These are phyloP conservation scores for Idaea biselata DNA, from an alignment of 2,888 invertebrate genomes.

Conservation along the genomic window DNA sequence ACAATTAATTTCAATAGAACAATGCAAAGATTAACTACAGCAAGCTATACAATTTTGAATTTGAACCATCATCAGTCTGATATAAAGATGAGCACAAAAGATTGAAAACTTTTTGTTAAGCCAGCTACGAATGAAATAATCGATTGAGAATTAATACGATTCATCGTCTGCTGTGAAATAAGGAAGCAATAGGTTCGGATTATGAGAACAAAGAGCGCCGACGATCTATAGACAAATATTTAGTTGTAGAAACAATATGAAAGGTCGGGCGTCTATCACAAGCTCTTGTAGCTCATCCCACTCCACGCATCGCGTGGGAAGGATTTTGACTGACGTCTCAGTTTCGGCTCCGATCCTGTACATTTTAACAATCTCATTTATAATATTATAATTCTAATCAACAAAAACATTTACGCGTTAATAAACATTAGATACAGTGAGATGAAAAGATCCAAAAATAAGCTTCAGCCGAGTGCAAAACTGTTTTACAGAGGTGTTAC, in stretches of 20 bases:
- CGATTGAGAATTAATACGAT: conserved; percentile 75
- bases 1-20: conserved; percentile 36
- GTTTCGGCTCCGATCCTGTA: conserved; percentile 31
- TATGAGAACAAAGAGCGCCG: conserved; percentile 71
- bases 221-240: conserved; percentile 75
- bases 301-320: conserved; percentile 39
- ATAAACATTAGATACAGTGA: conserved; percentile 57
- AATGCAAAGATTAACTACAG: conserved; percentile 56
- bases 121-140: conserved; percentile 66
- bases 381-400: conserved; percentile 18
- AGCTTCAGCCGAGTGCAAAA: conserved; percentile 72
- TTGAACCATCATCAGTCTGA: conserved; percentile 52
- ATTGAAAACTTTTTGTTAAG: conserved; percentile 60
- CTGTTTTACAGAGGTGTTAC: conserved; percentile 78
- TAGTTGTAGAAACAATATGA: conserved; percentile 75
- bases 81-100: conserved; percentile 60
- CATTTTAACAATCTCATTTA: conserved; percentile 9
- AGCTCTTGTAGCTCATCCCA: conserved; percentile 26
- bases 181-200: conserved; percentile 68
- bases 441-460: conserved; percentile 79
- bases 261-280: conserved; percentile 42
- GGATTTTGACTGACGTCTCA: conserved; percentile 58
- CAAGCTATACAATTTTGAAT: conserved; percentile 45
- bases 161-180: conserved; percentile 67
- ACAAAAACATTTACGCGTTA: conserved; percentile 59